Evolutionary conservation across 1,140 invertebrate species (phyloP).

Genomic region (Drosophila auraria): DNA sequence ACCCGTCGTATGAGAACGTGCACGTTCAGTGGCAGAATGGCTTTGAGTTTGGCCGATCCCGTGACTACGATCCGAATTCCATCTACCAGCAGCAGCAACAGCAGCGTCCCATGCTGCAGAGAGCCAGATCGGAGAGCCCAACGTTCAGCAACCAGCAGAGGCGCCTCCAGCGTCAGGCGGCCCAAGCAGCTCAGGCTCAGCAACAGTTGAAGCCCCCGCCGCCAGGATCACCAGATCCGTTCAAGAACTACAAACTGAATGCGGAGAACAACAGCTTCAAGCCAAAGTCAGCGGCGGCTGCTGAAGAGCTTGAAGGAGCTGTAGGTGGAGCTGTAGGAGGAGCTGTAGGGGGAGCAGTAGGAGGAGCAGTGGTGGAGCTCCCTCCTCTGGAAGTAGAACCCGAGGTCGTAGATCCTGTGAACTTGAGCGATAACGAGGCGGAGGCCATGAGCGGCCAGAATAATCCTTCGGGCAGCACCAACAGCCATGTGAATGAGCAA

Average conservation of each 20-base stretch:
- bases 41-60: constrained; percentile 80
- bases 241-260: constrained; percentile 81
- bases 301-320: constrained; percentile 69
- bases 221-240: constrained; percentile 67
- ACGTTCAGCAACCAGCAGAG: constrained; percentile 79
- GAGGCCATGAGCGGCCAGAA: constrained; percentile 57
- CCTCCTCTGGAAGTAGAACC: constrained; percentile 43
- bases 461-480: constrained; percentile 19
- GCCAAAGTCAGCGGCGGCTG: constrained; percentile 52
- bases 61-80: constrained; percentile 72
- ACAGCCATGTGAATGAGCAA: constrained; percentile 42
- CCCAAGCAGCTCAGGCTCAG: constrained; percentile 47
- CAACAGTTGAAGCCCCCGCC: constrained; percentile 24
- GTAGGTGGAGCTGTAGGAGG: constrained; percentile 51
- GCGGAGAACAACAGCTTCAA: constrained; percentile 80
- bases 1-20: constrained; percentile 83
- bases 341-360: background rate
- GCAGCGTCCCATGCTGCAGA: constrained; percentile 67
- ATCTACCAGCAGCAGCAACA: constrained; percentile 37
- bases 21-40: constrained; percentile 84
- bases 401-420: constrained; percentile 33
- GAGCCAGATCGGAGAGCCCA: constrained; percentile 80
- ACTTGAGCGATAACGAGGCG: constrained; percentile 76
- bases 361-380: constrained; percentile 31
- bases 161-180: constrained; percentile 60